Conservation (phyloP, 2,888 invertebrate species). For the Synergus laeviventris region DNA sequence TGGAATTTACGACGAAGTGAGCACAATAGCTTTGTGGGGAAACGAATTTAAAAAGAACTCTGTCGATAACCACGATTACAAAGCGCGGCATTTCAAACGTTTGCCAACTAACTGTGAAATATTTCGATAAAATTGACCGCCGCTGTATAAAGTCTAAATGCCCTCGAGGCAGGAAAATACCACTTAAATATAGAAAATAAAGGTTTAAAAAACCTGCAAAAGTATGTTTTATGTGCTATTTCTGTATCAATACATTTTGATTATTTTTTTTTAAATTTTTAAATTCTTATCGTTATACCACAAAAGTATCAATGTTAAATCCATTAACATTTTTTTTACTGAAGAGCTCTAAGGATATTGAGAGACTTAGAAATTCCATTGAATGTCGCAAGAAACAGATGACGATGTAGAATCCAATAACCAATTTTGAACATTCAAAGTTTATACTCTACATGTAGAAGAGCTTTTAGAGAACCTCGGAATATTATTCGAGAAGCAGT, state of each 20-base stretch:
- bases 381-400: neutral
- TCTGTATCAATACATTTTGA: neutral
- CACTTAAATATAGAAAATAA: neutral
- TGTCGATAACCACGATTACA: constrained; percentile 14
- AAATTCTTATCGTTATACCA: too few species aligned
- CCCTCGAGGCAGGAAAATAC: neutral
- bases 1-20: constrained; percentile 5
- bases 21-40: constrained; percentile 8
- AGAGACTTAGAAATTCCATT: neutral
- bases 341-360: neutral
- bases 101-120: constrained; percentile 11
- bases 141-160: constrained; percentile 1
- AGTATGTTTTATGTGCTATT: too few species aligned
- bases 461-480: neutral
- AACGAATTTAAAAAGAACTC: constrained; percentile 25
- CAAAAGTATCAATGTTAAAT: too few species aligned
- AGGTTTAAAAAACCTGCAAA: too few species aligned
- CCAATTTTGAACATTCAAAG: neutral
- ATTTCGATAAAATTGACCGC: constrained; percentile 10
- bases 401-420: neutral
- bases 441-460: constrained; percentile 1
- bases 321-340: neutral
- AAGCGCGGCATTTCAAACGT: constrained; percentile 6
- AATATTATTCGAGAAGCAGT: constrained; percentile 16
- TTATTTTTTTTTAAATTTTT: too few species aligned